phyloP scores from a whole-genome alignment of 2,888 invertebrate genomes.

The Tachystola acroxantha region DNA sequence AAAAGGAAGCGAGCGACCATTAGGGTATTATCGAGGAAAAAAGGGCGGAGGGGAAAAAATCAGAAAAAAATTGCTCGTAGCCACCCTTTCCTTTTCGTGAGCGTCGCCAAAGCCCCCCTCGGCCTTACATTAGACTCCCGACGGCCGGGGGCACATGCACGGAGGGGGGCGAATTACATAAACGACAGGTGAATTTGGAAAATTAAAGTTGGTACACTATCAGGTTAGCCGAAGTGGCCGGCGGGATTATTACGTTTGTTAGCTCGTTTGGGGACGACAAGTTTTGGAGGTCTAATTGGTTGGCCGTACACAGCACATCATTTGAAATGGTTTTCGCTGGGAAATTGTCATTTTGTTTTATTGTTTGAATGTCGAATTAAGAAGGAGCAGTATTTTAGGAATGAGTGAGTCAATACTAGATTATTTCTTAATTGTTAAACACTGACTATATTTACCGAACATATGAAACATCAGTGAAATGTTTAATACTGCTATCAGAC shows the following conservation, averaged over 20 bases:
- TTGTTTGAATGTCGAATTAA: too few species aligned
- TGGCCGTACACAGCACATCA: constrained; percentile 7
- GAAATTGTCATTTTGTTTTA: too few species aligned
- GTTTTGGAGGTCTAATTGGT: constrained; percentile 16
- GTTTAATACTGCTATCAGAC: too few species aligned
- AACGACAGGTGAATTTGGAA: constrained; percentile 75
- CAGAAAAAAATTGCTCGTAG: constrained; percentile 70
- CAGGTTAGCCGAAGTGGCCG: constrained; percentile 32
- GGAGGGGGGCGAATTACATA: constrained; percentile 60
- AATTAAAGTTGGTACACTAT: constrained; percentile 65
- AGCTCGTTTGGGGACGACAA: constrained; percentile 14
- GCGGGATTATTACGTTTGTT: constrained; percentile 21
- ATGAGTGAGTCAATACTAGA: too few species aligned
- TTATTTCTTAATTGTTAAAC: too few species aligned
- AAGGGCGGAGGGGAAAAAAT: constrained; percentile 63
- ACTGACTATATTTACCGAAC: too few species aligned
- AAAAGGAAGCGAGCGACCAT: constrained; percentile 77
- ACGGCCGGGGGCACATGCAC: constrained; percentile 53
- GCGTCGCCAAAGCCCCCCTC: constrained; percentile 57
- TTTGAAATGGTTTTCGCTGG: constrained; percentile 6
- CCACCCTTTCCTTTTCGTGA: constrained; percentile 76
- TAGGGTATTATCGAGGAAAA: constrained; percentile 75
- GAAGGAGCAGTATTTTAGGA: too few species aligned
- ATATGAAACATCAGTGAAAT: too few species aligned
- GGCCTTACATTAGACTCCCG: constrained; percentile 59